Conservation (phyloP, 2,888 invertebrate species). For the Caenorhabditis plicata region DNA sequence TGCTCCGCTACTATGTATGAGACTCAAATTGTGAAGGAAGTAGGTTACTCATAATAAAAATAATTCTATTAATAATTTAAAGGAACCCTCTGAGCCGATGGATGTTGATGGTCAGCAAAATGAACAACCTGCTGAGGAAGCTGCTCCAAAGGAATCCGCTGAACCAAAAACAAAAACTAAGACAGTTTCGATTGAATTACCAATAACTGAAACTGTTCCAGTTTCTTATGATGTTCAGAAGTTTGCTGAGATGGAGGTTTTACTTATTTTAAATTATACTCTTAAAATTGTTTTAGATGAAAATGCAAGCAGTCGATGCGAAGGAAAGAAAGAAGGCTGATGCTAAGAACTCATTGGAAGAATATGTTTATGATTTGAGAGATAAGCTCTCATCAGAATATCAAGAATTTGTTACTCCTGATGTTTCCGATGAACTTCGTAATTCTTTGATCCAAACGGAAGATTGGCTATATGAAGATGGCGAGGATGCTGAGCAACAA, state of each 20-base stretch:
- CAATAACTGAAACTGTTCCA: slow-evolving; percentile 78
- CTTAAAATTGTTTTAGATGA: no score
- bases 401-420: slow-evolving; percentile 77
- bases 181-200: slow-evolving; percentile 81
- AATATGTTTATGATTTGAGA: slow-evolving; percentile 94
- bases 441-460: slow-evolving; percentile 80
- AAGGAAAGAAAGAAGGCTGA: slow-evolving; percentile 92
- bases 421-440: slow-evolving; percentile 69
- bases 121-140: slow-evolving; percentile 4
- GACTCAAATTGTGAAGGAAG: slow-evolving; percentile 58
- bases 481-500: slow-evolving; percentile 82
- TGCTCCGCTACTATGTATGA: slow-evolving; percentile 78
- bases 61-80: no score
- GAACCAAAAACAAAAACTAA: slow-evolving; percentile 75
- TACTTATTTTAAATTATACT: no score
- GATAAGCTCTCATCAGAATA: slow-evolving; percentile 80
- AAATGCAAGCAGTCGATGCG: slow-evolving; percentile 75
- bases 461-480: slow-evolving; percentile 95
- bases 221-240: slow-evolving; percentile 75
- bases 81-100: slow-evolving; percentile 36
- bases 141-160: no score
- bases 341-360: slow-evolving; percentile 93
- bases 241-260: slow-evolving; percentile 80
- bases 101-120: slow-evolving; percentile 27
- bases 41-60: no score